A percentile compares a stretch with the other conserved stretches of the same genome.
Conservation (phyloP, 2,888 invertebrate species). For the Tachina lurida region DNA sequence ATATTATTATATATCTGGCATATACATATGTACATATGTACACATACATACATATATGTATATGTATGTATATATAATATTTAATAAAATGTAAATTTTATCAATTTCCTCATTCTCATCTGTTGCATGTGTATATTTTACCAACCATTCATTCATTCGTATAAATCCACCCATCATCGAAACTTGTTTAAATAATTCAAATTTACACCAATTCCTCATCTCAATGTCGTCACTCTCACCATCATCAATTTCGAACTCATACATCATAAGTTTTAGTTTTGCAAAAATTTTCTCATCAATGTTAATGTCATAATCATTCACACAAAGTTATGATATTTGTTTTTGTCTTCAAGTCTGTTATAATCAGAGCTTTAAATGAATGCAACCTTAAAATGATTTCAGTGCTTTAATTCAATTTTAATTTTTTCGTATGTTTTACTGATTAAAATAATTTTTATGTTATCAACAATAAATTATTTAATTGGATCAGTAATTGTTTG, state of each 20-base stretch:
- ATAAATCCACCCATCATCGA: constrained; percentile 5
- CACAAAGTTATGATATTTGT: not conserved
- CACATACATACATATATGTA: not conserved
- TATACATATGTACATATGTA: too few species aligned
- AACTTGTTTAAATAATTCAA: constrained; percentile 16
- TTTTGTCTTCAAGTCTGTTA: not conserved
- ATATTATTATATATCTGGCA: not conserved
- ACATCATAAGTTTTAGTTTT: not conserved
- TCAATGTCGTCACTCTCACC: constrained; percentile 14
- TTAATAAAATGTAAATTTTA: constrained; percentile 38
- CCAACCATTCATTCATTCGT: constrained; percentile 15
- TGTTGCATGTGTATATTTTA: not conserved
- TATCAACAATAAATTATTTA: too few species aligned
- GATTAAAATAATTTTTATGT: too few species aligned
- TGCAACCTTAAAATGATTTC: not conserved
- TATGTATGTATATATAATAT: not conserved
- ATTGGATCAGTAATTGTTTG: too few species aligned
- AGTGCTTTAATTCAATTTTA: not conserved
- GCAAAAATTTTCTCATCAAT: constrained; percentile 14
- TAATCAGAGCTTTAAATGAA: constrained; percentile 7
- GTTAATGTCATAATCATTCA: constrained; percentile 22
- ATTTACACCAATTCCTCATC: constrained; percentile 23
- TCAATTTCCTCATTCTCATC: constrained; percentile 10
- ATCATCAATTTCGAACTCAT: not conserved
- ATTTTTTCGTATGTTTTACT: not conserved